phyloP scores from a whole-genome alignment of 2,888 invertebrate species.

The Luperina nickerlii region DNA sequence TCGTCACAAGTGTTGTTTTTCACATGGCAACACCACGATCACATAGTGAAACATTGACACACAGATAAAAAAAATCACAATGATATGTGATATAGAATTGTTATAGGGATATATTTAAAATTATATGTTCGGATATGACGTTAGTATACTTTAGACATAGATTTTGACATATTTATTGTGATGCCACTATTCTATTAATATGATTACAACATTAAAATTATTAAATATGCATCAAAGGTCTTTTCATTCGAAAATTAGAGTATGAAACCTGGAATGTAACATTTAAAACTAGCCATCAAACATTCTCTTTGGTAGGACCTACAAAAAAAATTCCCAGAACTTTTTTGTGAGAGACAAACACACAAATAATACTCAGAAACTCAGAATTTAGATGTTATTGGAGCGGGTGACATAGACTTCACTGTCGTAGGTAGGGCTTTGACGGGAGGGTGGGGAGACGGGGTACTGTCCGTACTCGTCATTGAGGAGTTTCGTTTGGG shows the following conservation, averaged over 20 bases:
- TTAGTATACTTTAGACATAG: slow-evolving; percentile 48
- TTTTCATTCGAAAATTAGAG: slow-evolving; percentile 62
- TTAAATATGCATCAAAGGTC: slow-evolving; percentile 53
- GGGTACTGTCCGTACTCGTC: slow-evolving; percentile 79
- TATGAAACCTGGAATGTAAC: slow-evolving; percentile 70
- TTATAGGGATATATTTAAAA: slow-evolving; percentile 43
- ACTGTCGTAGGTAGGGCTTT: slow-evolving; percentile 77
- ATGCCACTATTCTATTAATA: slow-evolving; percentile 57
- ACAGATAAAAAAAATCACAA: slow-evolving; percentile 61
- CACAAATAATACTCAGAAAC: slow-evolving; percentile 57
- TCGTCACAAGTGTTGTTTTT: slow-evolving; percentile 72
- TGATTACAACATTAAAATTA: slow-evolving; percentile 57
- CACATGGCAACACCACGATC: slow-evolving; percentile 80
- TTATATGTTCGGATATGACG: slow-evolving; percentile 51
- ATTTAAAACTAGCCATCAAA: slow-evolving; percentile 63
- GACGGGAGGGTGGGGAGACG: slow-evolving; percentile 82
- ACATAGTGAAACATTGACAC: slow-evolving; percentile 67
- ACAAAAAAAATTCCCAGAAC: slow-evolving; percentile 62
- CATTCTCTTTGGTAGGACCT: slow-evolving; percentile 66
- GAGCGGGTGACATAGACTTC: slow-evolving; percentile 47
- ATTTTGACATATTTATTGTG: slow-evolving; percentile 61
- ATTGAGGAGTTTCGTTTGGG: slow-evolving; percentile 78
- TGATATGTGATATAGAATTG: slow-evolving; percentile 61
- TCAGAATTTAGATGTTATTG: slow-evolving; percentile 53
- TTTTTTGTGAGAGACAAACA: slow-evolving; percentile 66